Percentiles rank a stretch among this genome's conserved stretches.
These are phyloP conservation scores for Cacoxenus indagator DNA, from an alignment of 2,888 invertebrate species.

Conservation along the genomic window DNA sequence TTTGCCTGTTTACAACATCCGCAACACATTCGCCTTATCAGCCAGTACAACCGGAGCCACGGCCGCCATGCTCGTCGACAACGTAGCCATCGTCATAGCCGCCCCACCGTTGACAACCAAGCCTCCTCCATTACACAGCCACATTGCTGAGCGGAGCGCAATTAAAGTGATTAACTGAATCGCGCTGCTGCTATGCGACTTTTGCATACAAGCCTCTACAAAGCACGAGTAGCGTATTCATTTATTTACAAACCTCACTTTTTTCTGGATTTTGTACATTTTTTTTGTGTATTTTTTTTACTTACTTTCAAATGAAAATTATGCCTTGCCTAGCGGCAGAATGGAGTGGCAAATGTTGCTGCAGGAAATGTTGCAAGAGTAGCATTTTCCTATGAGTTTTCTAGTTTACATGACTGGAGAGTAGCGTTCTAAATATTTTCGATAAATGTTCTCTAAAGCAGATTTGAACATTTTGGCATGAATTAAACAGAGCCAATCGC, in stretches of 20 bases:
- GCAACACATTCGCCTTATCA: slow-evolving; percentile 3
- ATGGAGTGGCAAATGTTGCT: neutral
- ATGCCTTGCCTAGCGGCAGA: neutral
- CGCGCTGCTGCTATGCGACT: slow-evolving; percentile 2
- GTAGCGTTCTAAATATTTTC: neutral
- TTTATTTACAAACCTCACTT: neutral
- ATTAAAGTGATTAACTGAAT: slow-evolving; percentile 6
- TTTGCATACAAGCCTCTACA: neutral
- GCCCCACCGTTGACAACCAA: too few relatives aligned
- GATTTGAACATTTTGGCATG: too few relatives aligned
- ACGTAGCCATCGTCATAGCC: too few relatives aligned
- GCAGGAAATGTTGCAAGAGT: neutral
- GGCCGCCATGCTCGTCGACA: neutral
- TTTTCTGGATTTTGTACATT: neutral
- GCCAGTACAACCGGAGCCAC: neutral
- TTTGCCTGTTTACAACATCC: slow-evolving; percentile 14
- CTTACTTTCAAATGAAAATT: neutral
- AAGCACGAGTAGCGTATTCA: neutral
- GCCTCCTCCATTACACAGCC: too few relatives aligned
- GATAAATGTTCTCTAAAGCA: too few relatives aligned
- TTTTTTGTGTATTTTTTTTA: neutral
- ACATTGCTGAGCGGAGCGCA: neutral
- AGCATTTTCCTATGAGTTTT: neutral
- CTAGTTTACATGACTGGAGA: slow-evolving; percentile 17
- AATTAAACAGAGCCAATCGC: too few relatives aligned